Evolutionary conservation across 1,140 invertebrate genomes (phyloP), one percentile per base, ranked within the genome.

Genomic region (Potamilus streckersoni): DNA sequence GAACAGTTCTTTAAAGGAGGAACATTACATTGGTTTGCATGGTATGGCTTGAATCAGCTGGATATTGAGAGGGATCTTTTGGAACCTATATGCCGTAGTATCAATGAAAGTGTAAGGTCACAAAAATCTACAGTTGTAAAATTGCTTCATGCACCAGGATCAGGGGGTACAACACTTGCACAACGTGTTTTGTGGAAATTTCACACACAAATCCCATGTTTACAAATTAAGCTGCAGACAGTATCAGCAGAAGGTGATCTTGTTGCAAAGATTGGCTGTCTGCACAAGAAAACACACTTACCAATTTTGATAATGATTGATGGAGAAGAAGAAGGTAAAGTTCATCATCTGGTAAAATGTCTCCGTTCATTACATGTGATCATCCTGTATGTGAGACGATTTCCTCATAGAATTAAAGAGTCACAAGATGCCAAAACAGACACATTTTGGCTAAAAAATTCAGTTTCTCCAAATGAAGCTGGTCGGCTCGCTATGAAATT

Each of bases 1-100:
- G 74, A 83, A 4, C 69, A 67, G 19, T 85, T 85, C 63, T 79
- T 76, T 31, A 76, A 79, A 55, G 83, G 83, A 59, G 83, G 82
- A 4, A 80, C 80, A 15, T 20, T 85, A 19, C 74, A 77, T 27
- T 85, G 83, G 83, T 20, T 27, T 57, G 66, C 76, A 2, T 79
- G 82, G 76, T 83, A 83, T 62, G 71, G 74, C 6, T 15, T 73
- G 20, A 72, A 72, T 5, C 78, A 75, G 23, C 59, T 76, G 13
- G 83, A 85, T 62, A 63, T 83, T 27, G 69, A 79, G 57, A 76
- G 83, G 62, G 79, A 80, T 61, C 63, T 71, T 4, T 27, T 59
- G 0, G 73, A 70, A 31, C 56, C 56, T 0, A 70, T 71, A n/a
- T 59, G 80, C 20, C 55, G 62, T 12, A 49, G 38, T 11, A 73